phyloP scores from a whole-genome alignment of 2,113 vertebrate species.

The Xenus cinereus region DNA sequence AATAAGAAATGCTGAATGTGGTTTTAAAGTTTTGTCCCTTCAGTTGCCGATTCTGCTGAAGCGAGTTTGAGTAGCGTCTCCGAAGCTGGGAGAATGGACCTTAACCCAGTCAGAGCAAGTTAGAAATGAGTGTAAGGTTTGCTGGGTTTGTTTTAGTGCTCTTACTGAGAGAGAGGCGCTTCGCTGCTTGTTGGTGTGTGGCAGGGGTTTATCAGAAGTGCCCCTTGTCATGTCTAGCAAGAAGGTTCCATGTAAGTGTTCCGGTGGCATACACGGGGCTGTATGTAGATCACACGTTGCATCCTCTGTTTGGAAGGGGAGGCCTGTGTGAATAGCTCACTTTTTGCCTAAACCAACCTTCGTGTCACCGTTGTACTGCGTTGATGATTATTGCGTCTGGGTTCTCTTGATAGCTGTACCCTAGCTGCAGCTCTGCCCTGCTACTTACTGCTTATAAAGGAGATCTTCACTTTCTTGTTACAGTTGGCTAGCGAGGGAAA shows the following conservation, averaged over 20 bases:
- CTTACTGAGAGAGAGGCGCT: not conserved
- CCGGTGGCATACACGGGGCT: not conserved
- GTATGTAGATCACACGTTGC: fast-evolving
- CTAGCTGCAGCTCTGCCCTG: not conserved
- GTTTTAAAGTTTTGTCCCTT: not conserved
- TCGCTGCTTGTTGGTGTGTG: not conserved
- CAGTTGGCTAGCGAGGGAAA: not conserved
- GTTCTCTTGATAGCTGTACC: not conserved
- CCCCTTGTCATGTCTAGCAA: not conserved
- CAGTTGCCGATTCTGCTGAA: not conserved
- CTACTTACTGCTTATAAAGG: not conserved
- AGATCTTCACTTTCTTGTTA: not conserved
- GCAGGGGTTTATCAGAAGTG: not conserved
- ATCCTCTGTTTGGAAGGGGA: not conserved
- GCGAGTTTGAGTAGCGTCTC: not conserved
- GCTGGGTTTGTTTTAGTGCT: not conserved
- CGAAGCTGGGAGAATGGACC: not conserved
- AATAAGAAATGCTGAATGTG: not conserved
- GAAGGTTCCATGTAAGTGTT: not conserved
- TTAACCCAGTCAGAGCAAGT: not conserved
- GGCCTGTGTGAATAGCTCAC: not conserved
- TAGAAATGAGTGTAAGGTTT: not conserved
- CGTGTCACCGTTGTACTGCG: fast-evolving
- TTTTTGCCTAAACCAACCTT: not conserved
- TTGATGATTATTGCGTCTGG: not conserved